These are phyloP conservation scores for Sebastes itinus DNA, from an alignment of 2,797 vertebrate species.

Conservation along the genomic window DNA sequence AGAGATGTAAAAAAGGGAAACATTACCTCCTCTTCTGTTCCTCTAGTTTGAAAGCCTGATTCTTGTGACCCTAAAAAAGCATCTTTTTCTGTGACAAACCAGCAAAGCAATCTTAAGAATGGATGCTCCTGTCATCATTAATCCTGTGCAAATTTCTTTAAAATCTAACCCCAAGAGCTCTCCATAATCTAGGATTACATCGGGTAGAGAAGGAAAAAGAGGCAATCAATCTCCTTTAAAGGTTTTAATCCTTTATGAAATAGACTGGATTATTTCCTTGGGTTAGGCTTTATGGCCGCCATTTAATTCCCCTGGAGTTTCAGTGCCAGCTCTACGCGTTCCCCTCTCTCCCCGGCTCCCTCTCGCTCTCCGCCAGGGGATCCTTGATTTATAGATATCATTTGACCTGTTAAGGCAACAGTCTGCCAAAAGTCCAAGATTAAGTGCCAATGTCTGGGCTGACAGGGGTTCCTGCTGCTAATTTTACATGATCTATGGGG, in stretches of 20 bases:
- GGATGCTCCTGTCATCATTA: slow-evolving; percentile 54
- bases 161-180: slow-evolving; percentile 74
- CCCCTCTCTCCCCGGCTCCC: slow-evolving; percentile 47
- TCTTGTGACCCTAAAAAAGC: slow-evolving; percentile 9
- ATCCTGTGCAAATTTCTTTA: slow-evolving; percentile 75
- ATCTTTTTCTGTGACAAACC: slow-evolving; percentile 48
- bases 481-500: slow-evolving; percentile 88
- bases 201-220: slow-evolving; percentile 74
- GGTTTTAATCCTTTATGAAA: slow-evolving; percentile 86
- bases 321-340: slow-evolving; percentile 51
- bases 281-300: slow-evolving; percentile 81
- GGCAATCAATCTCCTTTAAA: slow-evolving; percentile 84
- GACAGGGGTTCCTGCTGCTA: slow-evolving; percentile 85
- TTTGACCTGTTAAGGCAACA: slow-evolving; percentile 89
- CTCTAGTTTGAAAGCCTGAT: not conserved
- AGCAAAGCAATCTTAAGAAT: slow-evolving; percentile 60
- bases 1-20: not conserved
- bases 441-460: slow-evolving; percentile 83
- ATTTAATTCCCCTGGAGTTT: slow-evolving; percentile 79
- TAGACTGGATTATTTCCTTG: slow-evolving; percentile 86
- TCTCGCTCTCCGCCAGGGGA: slow-evolving; percentile 69
- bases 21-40: not conserved
- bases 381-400: slow-evolving; percentile 88
- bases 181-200: slow-evolving; percentile 85
- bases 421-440: slow-evolving; percentile 88